Evolutionary conservation across 2,797 vertebrate species (phyloP).

Genomic region (Gymnopithys bicolor): DNA sequence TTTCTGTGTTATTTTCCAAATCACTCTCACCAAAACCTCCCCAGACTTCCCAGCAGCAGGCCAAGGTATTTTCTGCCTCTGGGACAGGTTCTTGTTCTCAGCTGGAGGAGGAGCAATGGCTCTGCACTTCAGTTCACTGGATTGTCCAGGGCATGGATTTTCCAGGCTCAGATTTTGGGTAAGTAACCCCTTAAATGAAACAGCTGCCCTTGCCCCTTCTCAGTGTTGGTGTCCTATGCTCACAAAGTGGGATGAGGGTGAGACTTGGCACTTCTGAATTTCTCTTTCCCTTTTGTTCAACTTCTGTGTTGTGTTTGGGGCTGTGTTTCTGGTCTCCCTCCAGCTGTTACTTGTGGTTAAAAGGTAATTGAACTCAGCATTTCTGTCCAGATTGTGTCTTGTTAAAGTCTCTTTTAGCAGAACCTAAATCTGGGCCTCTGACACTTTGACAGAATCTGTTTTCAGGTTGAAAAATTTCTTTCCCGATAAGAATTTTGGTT

Average conservation of each 20-base stretch:
- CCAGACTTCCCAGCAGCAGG: background rate
- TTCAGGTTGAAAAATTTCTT: conserved; percentile 27
- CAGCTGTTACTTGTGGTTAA: background rate
- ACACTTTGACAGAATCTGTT: background rate
- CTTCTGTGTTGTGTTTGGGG: accelerated
- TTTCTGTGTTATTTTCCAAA: background rate
- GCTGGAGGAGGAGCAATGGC: background rate
- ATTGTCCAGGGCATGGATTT: accelerated
- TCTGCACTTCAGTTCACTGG: background rate
- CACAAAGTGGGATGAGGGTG: background rate
- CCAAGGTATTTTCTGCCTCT: accelerated
- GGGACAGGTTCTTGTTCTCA: background rate
- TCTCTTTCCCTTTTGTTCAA: background rate
- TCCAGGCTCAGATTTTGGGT: background rate
- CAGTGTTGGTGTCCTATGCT: accelerated
- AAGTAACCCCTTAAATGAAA: accelerated
- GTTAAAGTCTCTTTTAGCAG: background rate
- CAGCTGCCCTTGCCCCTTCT: background rate
- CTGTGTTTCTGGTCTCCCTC: background rate
- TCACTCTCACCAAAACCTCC: background rate
- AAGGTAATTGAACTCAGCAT: background rate
- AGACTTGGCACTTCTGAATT: background rate
- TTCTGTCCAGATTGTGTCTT: background rate
- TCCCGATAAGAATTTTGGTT: background rate
- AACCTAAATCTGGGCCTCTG: background rate